phyloP scores from a whole-genome alignment of 2,888 invertebrate genomes.

The Coenonympha glycerion region DNA sequence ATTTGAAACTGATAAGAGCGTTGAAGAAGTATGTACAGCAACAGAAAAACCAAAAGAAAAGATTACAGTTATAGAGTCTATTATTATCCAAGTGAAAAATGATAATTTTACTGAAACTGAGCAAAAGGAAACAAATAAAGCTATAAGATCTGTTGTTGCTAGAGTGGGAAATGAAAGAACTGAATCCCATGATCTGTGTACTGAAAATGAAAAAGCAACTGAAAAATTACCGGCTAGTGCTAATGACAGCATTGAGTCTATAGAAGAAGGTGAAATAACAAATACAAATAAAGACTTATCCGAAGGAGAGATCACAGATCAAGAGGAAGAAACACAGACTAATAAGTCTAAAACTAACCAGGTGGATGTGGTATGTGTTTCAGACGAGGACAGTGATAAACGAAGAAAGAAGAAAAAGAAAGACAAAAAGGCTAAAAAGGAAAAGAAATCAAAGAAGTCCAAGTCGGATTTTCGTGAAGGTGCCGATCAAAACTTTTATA shows the following conservation, averaged over 20 bases:
- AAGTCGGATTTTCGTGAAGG: constrained; percentile 61
- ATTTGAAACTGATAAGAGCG: neutral
- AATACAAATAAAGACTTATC: constrained; percentile 40
- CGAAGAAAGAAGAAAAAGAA: constrained; percentile 48
- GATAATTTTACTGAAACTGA: neutral
- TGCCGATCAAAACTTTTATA: constrained; percentile 54
- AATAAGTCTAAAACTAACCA: constrained; percentile 37
- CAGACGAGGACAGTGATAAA: constrained; percentile 52
- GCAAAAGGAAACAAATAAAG: neutral
- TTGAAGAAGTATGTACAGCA: constrained; percentile 18
- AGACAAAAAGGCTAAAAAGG: constrained; percentile 63
- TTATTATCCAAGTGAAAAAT: neutral
- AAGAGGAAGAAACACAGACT: constrained; percentile 36
- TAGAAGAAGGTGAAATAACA: constrained; percentile 28
- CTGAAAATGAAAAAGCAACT: neutral
- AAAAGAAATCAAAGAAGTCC: constrained; percentile 47
- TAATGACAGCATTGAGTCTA: constrained; percentile 12
- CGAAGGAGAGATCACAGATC: constrained; percentile 56
- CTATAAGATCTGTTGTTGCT: neutral
- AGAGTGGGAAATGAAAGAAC: neutral
- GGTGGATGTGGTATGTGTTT: constrained; percentile 73
- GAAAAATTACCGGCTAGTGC: neutral
- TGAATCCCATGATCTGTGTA: constrained; percentile 5
- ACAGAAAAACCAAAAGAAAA: neutral
- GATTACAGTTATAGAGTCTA: neutral